Evolutionary conservation across 2,797 vertebrate species (phyloP).

Genomic region (Semaprochilodus insignis): DNA sequence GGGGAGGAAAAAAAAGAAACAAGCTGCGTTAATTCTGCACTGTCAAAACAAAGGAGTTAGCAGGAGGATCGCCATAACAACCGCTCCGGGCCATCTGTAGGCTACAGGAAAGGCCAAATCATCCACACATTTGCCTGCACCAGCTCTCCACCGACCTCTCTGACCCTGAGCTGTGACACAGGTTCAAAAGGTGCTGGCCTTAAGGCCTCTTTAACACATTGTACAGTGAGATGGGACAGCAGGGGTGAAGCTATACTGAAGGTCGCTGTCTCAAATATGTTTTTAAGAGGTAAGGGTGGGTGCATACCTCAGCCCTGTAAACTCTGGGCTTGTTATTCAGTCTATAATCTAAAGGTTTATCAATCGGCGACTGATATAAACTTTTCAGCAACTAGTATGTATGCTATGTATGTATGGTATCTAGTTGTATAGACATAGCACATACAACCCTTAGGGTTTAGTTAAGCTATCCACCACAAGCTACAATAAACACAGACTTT

Average conservation of each 20-base stretch:
- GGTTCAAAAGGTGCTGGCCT: conserved; percentile 50
- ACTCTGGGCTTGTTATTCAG: not conserved
- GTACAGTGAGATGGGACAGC: conserved; percentile 20
- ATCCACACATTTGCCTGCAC: conserved; percentile 66
- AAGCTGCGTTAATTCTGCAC: conserved; percentile 43
- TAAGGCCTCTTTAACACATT: not conserved
- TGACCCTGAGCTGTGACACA: conserved; percentile 59
- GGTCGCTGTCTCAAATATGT: not conserved
- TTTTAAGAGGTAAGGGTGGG: conserved; percentile 1
- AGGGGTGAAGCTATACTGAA: conserved; percentile 10
- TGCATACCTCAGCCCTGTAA: not conserved
- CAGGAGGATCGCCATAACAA: conserved; percentile 48
- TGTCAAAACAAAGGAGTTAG: conserved; percentile 60
- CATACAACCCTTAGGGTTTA: not conserved
- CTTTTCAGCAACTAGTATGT: not conserved
- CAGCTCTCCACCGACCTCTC: conserved; percentile 63
- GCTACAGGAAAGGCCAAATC: conserved; percentile 66
- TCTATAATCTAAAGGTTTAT: not conserved
- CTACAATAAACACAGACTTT: conserved; percentile 26
- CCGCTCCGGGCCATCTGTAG: conserved; percentile 57
- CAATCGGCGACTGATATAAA: not conserved
- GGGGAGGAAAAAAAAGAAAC: conserved; percentile 44
- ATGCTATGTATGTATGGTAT: too few relatives aligned
- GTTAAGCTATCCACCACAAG: conserved; percentile 13
- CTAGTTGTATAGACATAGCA: not conserved